A percentile compares a stretch with the other conserved stretches of the same genome.
phyloP scores from a whole-genome alignment of 2,888 invertebrate species.

The Cataglyphis cursor region DNA sequence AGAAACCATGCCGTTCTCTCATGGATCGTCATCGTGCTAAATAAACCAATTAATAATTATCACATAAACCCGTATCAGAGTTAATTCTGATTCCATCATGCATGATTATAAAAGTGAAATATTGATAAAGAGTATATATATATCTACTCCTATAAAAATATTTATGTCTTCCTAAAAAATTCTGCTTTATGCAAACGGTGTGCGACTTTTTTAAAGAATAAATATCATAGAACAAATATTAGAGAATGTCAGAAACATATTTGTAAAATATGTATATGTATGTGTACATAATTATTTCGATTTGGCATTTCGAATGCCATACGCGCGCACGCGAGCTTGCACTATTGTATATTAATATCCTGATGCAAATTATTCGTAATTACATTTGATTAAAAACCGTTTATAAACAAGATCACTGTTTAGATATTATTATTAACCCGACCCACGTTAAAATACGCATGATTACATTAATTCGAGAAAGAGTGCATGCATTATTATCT shows the following conservation, averaged over 20 bases:
- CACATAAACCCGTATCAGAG: constrained; percentile 44
- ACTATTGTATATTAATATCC: constrained; percentile 25
- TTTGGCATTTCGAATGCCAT: not conserved
- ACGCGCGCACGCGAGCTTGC: not conserved
- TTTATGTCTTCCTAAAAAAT: constrained; percentile 3
- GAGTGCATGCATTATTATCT: constrained; percentile 9
- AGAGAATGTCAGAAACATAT: constrained; percentile 1
- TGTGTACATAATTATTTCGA: constrained; percentile 29
- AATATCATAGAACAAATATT: constrained; percentile 19
- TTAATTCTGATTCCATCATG: constrained; percentile 12
- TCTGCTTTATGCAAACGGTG: not conserved
- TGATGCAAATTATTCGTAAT: constrained; percentile 45
- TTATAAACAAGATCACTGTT: constrained; percentile 47
- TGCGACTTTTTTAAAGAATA: not conserved
- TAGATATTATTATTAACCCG: constrained; percentile 43
- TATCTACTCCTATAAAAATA: not conserved
- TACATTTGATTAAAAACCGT: constrained; percentile 53
- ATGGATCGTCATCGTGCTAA: constrained; percentile 57
- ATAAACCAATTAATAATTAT: constrained; percentile 80
- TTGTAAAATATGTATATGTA: not conserved
- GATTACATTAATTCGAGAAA: constrained; percentile 39
- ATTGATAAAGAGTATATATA: not conserved
- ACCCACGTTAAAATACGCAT: constrained; percentile 25
- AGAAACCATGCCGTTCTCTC: constrained; percentile 55
- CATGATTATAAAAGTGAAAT: not conserved